Evolutionary conservation across 2,797 vertebrate species (phyloP), one percentile per base, ranked within the genome.

Genomic region (Acanthopagrus latus): DNA sequence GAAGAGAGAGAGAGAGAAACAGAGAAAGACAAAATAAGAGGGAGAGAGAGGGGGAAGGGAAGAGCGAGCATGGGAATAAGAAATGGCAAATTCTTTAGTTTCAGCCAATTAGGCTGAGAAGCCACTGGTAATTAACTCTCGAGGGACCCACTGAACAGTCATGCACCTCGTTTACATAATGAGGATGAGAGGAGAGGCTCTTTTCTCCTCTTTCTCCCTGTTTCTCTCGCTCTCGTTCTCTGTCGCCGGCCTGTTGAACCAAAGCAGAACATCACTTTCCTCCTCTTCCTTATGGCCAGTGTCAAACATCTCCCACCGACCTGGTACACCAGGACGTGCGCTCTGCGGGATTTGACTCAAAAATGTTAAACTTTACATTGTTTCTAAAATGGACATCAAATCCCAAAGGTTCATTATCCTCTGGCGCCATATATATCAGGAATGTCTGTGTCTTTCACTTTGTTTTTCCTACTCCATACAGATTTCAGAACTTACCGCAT

Each of bases 71-170:
- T 80, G 89, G 93, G 88, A 90, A 93, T 92, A 93, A 93, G 89
- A 94, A 95, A 95, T 93, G 92, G 93, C 91, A 93, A 93, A 94
- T 94, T 95, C 94, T 92, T 94, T 93, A 94, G 94, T 94, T 94
- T 95, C 93, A 93, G 92, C 93, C 95, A 96, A 95, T 95, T 95
- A 95, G 93, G 91, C 91, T 91, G 90, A 92, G 93, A 94, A 95
- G 94, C 94, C 93, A 94, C 90, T 95, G 93, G 93, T 95, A 95
- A 95, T 95, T 94, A 95, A 94, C 91, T 95, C 95, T 95, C 94
- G 23, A 83, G 93, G 93, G 95, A 94, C 88, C 92, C 82, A 86
- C 92, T 92, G 93, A 95, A 94, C 93, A 95, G 94, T 94, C 94
- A 94, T 95, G 93, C 92, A 93, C 94, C 92, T 95, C 92, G 88